phyloP scores from a whole-genome alignment of 1,140 invertebrate species.

The Cydia amplana region DNA sequence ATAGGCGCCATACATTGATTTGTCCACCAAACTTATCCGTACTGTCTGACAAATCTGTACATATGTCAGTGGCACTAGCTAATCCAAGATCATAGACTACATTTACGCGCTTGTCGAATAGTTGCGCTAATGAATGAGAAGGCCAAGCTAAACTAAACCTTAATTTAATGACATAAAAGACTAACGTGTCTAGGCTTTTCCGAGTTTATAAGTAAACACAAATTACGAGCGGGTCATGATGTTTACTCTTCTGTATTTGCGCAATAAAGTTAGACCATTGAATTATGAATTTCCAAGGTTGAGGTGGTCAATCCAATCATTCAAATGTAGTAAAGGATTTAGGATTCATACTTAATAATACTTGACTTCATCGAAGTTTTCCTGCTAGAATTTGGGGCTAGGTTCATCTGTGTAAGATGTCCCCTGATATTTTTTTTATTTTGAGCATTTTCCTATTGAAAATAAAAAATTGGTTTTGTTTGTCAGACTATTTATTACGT shows the following conservation, averaged over 20 bases:
- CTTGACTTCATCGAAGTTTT: no score
- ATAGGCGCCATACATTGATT: no score
- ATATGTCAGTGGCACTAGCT: no score
- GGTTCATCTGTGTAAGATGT: no score
- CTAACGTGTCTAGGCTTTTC: not conserved
- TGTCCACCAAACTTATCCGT: no score
- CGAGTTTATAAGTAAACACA: not conserved
- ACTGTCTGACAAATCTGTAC: no score
- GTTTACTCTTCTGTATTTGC: not conserved
- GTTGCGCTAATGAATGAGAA: not conserved
- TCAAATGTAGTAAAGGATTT: not conserved
- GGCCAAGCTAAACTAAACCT: not conserved
- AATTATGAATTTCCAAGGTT: slow-evolving; percentile 8
- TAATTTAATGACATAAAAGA: not conserved
- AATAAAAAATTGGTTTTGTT: no score
- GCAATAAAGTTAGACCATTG: not conserved
- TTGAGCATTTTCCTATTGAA: not conserved
- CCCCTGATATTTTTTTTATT: no score
- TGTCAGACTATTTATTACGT: not conserved
- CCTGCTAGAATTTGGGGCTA: no score
- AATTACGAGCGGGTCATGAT: not conserved
- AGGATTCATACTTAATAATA: no score
- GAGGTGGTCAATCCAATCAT: not conserved
- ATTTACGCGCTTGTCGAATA: not conserved
- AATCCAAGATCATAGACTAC: not conserved